Evolutionary conservation across 30 jellyfish, hydroid and myxozoan genomes (phyloP).

Genomic region (Rhopilema esculentum): DNA sequence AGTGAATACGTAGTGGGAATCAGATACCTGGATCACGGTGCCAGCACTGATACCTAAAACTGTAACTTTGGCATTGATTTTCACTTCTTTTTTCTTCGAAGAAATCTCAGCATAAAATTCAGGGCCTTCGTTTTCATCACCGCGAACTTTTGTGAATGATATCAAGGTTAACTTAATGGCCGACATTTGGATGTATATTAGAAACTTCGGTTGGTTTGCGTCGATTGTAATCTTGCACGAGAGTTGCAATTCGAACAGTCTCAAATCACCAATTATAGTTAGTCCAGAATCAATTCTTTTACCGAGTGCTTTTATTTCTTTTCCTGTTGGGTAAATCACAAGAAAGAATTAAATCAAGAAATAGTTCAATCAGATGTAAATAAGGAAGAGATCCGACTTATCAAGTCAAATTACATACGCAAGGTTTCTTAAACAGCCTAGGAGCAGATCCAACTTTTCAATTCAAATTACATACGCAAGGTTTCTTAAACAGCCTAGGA

Average conservation of each 20-base stretch:
- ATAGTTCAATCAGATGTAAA: no score
- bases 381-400: no score
- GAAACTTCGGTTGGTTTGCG: neutral
- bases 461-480: no score
- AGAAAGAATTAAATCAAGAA: neutral
- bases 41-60: conserved; percentile 9
- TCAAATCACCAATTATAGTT: conserved; percentile 23
- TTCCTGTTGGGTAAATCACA: conserved; percentile 4
- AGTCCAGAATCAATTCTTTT: conserved; percentile 12
- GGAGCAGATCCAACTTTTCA: no score
- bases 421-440: no score
- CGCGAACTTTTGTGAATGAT: conserved; percentile 16
- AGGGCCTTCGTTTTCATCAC: conserved; percentile 20
- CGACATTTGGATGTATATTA: neutral
- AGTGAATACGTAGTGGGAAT: neutral
- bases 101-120: conserved; percentile 22
- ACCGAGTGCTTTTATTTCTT: conserved; percentile 2
- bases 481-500: no score
- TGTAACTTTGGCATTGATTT: conserved; percentile 25
- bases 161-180: neutral
- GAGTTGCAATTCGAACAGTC: neutral
- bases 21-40: conserved; percentile 7
- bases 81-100: neutral
- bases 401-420: no score
- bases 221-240: conserved; percentile 2